Evolutionary conservation across 2,888 invertebrate genomes (phyloP).

Genomic region (Ferdinandea cuprea): DNA sequence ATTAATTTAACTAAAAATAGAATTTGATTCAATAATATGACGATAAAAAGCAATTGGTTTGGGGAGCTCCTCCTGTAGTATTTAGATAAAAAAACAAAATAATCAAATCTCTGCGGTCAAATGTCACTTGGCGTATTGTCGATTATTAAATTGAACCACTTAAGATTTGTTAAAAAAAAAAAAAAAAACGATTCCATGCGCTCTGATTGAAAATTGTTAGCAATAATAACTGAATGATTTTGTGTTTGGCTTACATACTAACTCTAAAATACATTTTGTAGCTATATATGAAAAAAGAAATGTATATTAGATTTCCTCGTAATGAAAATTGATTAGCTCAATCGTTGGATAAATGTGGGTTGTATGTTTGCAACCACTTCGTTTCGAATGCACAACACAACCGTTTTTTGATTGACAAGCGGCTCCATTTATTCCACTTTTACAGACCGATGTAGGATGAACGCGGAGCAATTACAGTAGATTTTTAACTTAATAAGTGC

Average conservation of each 20-base stretch:
- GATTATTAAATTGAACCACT: conserved; percentile 52
- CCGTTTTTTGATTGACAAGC: conserved; percentile 59
- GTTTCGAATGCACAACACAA: conserved; percentile 51
- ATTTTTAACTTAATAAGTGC: conserved; percentile 61
- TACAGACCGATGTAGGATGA: conserved; percentile 32
- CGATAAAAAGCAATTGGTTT: conserved; percentile 6
- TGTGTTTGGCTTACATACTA: conserved; percentile 60
- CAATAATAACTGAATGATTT: conserved; percentile 56
- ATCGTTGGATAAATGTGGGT: conserved; percentile 39
- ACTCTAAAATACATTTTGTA: background rate
- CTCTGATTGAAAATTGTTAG: conserved; percentile 24
- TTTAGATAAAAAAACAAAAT: too few relatives aligned
- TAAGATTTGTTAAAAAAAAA: conserved; percentile 35
- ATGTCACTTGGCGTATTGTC: conserved; percentile 33
- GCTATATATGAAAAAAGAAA: conserved; percentile 2
- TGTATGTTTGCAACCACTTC: conserved; percentile 28
- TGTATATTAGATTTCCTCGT: conserved; percentile 7
- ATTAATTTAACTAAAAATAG: conserved; percentile 54
- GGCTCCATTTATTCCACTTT: conserved; percentile 50
- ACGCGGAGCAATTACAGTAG: conserved; percentile 51
- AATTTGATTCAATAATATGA: conserved; percentile 49
- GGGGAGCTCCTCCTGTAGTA: conserved; percentile 14
- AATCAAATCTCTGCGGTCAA: conserved; percentile 34
- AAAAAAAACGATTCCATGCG: conserved; percentile 38
- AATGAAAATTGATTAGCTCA: conserved; percentile 29